phyloP scores from a whole-genome alignment of 2,797 vertebrate species.

The Silurus lanzhouensis region DNA sequence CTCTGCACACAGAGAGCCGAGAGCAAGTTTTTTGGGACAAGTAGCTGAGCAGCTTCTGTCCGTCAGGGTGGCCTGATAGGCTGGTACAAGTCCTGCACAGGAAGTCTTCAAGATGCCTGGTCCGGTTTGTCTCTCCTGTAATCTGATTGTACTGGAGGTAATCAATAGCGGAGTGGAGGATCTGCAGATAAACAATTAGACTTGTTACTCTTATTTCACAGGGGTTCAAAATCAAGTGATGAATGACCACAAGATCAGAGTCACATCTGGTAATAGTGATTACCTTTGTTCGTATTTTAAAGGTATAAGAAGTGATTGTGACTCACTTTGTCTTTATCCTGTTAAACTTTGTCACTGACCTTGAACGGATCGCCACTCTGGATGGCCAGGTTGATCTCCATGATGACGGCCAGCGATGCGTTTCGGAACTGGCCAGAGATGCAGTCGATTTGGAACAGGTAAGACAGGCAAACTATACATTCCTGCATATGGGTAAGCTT shows the following conservation, averaged over 20 bases:
- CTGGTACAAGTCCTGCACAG: neutral
- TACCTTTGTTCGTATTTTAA: neutral
- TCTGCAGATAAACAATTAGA: neutral
- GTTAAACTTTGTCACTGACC: neutral
- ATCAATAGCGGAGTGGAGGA: neutral
- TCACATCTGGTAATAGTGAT: neutral
- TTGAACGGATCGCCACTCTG: neutral
- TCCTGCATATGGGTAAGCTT: constrained; percentile 23
- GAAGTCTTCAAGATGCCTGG: neutral
- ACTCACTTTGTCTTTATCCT: neutral
- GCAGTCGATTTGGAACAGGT: constrained; percentile 44
- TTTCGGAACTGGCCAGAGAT: neutral
- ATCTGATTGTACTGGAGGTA: neutral
- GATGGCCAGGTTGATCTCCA: constrained; percentile 35
- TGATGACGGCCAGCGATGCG: constrained; percentile 35
- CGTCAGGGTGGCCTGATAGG: neutral
- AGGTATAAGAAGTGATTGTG: neutral
- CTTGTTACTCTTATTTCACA: neutral
- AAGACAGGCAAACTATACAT: constrained; percentile 41
- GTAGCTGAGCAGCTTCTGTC: neutral
- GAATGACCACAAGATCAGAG: neutral
- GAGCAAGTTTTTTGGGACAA: neutral
- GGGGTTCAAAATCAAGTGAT: neutral
- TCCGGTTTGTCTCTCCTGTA: too few relatives aligned
- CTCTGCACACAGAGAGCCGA: neutral